Conservation (phyloP, 2,113 vertebrate genomes). For the Rhynchopsitta pachyrhyncha region DNA sequence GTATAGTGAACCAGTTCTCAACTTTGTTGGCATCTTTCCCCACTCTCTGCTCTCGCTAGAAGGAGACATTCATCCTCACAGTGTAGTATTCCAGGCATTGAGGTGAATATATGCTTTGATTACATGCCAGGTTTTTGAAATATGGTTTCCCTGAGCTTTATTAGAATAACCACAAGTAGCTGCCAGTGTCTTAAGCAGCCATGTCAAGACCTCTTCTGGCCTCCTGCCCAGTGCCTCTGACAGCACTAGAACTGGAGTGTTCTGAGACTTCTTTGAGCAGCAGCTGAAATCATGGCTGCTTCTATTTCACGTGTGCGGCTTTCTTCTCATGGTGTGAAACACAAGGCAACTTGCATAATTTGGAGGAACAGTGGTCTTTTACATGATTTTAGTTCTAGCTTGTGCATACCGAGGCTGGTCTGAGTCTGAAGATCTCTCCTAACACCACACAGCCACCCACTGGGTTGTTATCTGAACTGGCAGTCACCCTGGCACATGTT, state of each 20-base stretch:
- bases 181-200: not conserved
- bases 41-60: not conserved
- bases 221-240: not conserved
- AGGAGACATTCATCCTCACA: not conserved
- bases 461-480: not conserved
- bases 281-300: not conserved
- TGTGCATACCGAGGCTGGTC: not conserved
- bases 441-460: not conserved
- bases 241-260: not conserved
- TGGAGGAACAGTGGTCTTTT: not conserved
- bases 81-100: not conserved
- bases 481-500: not conserved
- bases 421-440: not conserved
- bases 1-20: not conserved
- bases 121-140: not conserved
- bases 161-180: not conserved
- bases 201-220: not conserved
- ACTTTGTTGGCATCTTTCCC: conserved; percentile 4
- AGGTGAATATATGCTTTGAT: not conserved
- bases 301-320: not conserved
- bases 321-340: not conserved
- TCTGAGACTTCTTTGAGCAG: not conserved
- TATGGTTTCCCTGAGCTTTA: not conserved
- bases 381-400: not conserved
- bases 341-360: not conserved